These are phyloP conservation scores for Trogon surrucura DNA, from an alignment of 2,113 vertebrate species.

Conservation along the genomic window DNA sequence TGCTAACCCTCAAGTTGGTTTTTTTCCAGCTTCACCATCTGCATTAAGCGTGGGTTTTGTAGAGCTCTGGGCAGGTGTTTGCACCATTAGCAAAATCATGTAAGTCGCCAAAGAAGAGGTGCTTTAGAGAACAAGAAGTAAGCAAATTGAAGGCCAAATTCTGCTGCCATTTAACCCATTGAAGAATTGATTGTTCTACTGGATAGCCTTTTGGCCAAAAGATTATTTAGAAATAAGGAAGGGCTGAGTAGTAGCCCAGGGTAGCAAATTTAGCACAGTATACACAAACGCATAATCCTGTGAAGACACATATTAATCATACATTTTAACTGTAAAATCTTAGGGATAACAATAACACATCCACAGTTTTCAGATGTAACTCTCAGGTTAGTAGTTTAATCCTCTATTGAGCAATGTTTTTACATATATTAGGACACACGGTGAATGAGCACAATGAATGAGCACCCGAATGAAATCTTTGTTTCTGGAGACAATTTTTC, in stretches of 20 bases:
- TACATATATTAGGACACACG: not conserved
- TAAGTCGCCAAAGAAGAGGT: not conserved
- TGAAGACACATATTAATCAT: not conserved
- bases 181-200: not conserved
- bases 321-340: not conserved
- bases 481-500: not conserved
- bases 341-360: not conserved
- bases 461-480: not conserved
- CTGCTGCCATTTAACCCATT: not conserved
- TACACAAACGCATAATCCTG: not conserved
- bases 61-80: not conserved
- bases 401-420: not conserved
- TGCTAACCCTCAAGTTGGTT: not conserved
- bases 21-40: not conserved
- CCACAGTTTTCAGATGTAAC: not conserved
- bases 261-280: not conserved
- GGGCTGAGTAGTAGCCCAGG: not conserved
- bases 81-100: not conserved
- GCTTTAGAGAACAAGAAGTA: not conserved
- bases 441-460: not conserved
- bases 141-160: not conserved
- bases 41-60: not conserved
- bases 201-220: not conserved
- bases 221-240: not conserved
- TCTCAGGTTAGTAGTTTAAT: not conserved